Evolutionary conservation across 1,140 invertebrate genomes (phyloP), one percentile per base, ranked within the genome.

Genomic region (Galendromus occidentalis): DNA sequence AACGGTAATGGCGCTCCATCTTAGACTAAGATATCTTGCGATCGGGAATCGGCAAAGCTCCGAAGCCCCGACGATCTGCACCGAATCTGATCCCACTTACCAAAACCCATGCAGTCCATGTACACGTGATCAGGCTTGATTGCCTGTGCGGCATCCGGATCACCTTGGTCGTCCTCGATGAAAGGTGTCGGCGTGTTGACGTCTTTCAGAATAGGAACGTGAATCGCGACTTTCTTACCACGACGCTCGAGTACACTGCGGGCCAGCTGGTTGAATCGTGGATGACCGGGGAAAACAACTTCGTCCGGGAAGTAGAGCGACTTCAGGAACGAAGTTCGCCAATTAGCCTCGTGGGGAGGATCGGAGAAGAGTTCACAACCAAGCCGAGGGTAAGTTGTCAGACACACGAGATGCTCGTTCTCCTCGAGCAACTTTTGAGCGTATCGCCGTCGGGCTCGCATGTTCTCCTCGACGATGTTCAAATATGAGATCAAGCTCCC

Each of bases 81-180:
- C 20, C 42, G 42, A 44, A 63, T 44, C 42, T 12, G 42, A 12
- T 44, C 12, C 42, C 20, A 22, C 51, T 59, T 22, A 44, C 96
- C 96, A 77, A 98, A 98, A 39, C 91, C 94, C 93, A 98, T 98
- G 0, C 91, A 88, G 76, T 99, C 95, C 85, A 98, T 85, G 71
- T 95, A 91, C 67, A 98, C 85, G 73, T 91, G 87, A 79, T 94
- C 85, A 1, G 85, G 83, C 70, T 82, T 77, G 1, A 84, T 82
- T n/a, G 82, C 82, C 44, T 76, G 79, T 18, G 71, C 78, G 73
- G 75, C 81, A 66, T 82, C 82, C 45, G 72, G 69, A 68, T 92
- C 84, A 1, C 79, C 80, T 7, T 80, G 72, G 9, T 66, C 67
- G 81, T 86, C 79, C 81, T 91, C 79, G 76, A 87, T 74, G 72